A percentile compares a stretch with the other conserved stretches of the same genome.
Evolutionary conservation across 2,797 vertebrate genomes (phyloP).

Genomic region (Platalea minor): DNA sequence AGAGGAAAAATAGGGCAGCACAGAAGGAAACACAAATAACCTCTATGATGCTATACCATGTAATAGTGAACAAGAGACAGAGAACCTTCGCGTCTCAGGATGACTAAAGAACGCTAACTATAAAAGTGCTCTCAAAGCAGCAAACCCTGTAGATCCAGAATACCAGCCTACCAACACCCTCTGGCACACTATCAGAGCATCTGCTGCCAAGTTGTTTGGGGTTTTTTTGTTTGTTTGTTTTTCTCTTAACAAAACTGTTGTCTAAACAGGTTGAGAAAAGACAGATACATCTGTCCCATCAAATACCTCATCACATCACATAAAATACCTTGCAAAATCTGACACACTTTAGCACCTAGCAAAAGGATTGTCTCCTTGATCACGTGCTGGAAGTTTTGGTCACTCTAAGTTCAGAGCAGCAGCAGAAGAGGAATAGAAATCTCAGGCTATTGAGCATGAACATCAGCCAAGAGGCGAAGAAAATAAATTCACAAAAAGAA

Average conservation of each 20-base stretch:
- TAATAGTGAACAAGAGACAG: neutral
- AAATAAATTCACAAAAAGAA: neutral
- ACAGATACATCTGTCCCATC: neutral
- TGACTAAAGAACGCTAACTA: neutral
- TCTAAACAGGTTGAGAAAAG: neutral
- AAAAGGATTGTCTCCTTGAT: neutral
- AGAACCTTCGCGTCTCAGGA: neutral
- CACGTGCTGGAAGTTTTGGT: neutral
- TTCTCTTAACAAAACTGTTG: neutral
- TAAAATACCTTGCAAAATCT: neutral
- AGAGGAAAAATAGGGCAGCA: neutral
- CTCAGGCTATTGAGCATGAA: neutral
- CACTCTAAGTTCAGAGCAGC: neutral
- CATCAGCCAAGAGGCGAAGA: neutral
- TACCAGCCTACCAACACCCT: neutral
- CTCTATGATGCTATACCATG: neutral
- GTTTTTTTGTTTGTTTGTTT: too few relatives aligned
- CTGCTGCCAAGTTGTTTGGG: neutral
- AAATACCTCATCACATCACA: neutral
- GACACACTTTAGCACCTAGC: neutral
- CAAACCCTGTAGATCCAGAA: neutral
- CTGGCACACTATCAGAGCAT: neutral
- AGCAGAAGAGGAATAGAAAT: neutral
- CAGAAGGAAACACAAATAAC: neutral
- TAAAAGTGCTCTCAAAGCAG: neutral